Conservation (phyloP, 2,797 vertebrate species). For the Bovichtus variegatus region DNA sequence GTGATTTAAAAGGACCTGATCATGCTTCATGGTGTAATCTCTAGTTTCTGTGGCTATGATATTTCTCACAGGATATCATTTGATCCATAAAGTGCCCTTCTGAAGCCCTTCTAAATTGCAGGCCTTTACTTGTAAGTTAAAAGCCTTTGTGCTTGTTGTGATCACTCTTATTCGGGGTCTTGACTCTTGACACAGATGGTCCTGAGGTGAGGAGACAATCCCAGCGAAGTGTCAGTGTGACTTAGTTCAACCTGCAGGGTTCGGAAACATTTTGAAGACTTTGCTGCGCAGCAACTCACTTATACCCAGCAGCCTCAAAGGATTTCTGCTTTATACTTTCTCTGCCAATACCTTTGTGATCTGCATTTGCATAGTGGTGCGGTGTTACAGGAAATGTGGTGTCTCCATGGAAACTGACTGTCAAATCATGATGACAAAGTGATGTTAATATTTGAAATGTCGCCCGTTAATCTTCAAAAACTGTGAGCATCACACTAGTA, state of each 20-base stretch:
- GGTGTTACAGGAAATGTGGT: slow-evolving; percentile 47
- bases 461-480: slow-evolving; percentile 31
- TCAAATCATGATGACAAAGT: slow-evolving; percentile 59
- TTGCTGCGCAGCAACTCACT: slow-evolving; percentile 2
- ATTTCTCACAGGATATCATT: neutral
- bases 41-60: neutral
- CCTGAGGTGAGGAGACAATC: neutral
- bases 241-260: neutral
- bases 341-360: slow-evolving; percentile 41
- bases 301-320: slow-evolving; percentile 14
- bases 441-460: slow-evolving; percentile 49
- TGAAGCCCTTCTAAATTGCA: neutral
- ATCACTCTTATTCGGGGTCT: neutral
- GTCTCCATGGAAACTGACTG: slow-evolving; percentile 80
- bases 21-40: neutral
- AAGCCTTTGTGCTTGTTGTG: neutral
- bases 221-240: neutral
- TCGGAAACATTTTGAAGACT: neutral
- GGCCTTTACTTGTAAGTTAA: neutral
- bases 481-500: slow-evolving; percentile 15
- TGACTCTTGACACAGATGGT: neutral
- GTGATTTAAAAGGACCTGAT: slow-evolving; percentile 21
- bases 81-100: neutral
- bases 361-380: slow-evolving; percentile 46
- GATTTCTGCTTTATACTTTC: slow-evolving; percentile 37